Percentiles rank a stretch among this genome's conserved stretches.
phyloP scores from a whole-genome alignment of 2,797 vertebrate species.

The Uromys caudimaculatus region DNA sequence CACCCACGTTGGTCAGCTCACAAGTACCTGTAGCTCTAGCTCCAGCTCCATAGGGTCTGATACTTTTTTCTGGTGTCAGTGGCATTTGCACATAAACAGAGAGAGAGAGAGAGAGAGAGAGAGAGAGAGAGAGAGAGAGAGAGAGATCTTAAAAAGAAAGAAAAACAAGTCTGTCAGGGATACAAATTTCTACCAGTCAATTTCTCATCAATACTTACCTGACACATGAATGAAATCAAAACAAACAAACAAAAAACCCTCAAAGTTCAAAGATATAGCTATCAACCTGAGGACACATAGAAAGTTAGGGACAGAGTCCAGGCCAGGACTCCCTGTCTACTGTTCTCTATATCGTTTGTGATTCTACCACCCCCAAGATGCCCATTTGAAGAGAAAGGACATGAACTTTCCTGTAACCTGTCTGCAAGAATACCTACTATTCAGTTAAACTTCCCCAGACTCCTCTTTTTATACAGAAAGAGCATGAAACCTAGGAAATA shows the following conservation, averaged over 20 bases:
- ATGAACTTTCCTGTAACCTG: not conserved
- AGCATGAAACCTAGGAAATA: slow-evolving; percentile 35
- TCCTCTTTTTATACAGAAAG: not conserved
- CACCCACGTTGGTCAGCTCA: not conserved
- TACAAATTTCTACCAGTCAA: not conserved
- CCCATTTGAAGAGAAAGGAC: not conserved
- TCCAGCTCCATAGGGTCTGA: not conserved
- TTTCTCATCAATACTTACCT: too few relatives aligned
- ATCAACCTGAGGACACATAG: not conserved
- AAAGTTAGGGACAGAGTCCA: not conserved
- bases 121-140: not conserved
- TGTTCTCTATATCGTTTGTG: not conserved
- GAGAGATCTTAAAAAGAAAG: not conserved
- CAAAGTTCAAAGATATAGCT: not conserved
- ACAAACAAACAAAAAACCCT: not conserved
- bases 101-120: not conserved
- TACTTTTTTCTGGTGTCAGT: not conserved
- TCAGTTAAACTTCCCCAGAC: not conserved
- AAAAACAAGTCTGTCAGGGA: not conserved
- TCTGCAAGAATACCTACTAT: not conserved
- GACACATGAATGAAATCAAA: not conserved
- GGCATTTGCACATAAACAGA: not conserved
- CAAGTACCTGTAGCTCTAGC: not conserved
- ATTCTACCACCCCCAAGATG: not conserved
- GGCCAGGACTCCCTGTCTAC: not conserved